phyloP scores from a whole-genome alignment of 2,113 vertebrate species.

The Phaethornis superciliosus region DNA sequence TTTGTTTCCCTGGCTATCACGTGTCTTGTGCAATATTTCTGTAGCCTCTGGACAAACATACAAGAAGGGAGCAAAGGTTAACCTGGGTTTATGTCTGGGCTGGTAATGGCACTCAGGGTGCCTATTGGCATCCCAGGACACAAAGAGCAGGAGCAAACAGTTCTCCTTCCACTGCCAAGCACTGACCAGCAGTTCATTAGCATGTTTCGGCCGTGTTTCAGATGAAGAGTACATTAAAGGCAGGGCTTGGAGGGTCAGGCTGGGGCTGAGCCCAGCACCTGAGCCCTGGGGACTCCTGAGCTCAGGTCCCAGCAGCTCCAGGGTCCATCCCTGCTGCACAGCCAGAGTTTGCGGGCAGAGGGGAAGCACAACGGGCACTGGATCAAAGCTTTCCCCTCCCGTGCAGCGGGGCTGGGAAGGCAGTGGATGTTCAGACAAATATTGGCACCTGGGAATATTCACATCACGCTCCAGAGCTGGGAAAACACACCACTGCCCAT shows the following conservation, averaged over 20 bases:
- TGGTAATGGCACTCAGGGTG: neutral
- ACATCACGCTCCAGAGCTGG: conserved; percentile 1
- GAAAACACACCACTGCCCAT: conserved; percentile 27
- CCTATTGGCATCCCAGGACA: neutral
- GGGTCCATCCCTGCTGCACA: neutral
- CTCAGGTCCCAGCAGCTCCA: neutral
- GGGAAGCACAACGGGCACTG: neutral
- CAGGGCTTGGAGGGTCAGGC: neutral
- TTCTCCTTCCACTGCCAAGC: neutral
- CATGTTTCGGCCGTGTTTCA: neutral
- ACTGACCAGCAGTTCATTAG: fast-evolving
- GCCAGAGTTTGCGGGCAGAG: neutral
- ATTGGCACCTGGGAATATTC: conserved; percentile 55
- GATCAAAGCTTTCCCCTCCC: neutral
- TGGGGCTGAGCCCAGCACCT: neutral
- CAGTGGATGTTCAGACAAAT: conserved; percentile 17
- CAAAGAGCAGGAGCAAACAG: neutral
- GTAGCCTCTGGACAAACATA: conserved; percentile 47
- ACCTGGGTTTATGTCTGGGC: conserved; percentile 8
- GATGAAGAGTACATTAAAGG: neutral
- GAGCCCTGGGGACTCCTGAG: neutral
- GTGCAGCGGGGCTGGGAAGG: neutral
- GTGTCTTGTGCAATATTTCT: conserved; percentile 45
- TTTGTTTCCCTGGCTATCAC: conserved; percentile 3
- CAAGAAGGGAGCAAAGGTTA: conserved; percentile 51